Percentiles rank a stretch among this genome's conserved stretches.
Evolutionary conservation across 2,113 vertebrate species (phyloP).

Genomic region (Notiomystis cincta): DNA sequence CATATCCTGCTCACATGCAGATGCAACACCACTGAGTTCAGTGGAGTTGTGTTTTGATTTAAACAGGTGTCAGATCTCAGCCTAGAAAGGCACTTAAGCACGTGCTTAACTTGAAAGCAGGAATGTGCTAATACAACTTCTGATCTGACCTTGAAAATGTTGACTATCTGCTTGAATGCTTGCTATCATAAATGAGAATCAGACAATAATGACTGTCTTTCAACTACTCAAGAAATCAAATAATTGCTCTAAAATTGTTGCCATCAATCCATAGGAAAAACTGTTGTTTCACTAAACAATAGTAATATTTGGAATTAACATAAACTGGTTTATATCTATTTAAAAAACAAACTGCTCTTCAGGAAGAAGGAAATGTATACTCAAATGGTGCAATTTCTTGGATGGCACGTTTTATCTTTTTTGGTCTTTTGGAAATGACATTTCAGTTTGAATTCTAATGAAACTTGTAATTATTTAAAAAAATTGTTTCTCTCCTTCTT

Average conservation of each 20-base stretch:
- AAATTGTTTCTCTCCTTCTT: neutral
- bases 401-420: neutral
- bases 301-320: neutral
- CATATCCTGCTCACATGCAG: neutral
- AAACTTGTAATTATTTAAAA: neutral
- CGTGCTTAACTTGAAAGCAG: constrained; percentile 38
- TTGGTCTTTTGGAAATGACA: neutral
- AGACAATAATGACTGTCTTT: neutral
- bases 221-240: neutral
- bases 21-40: constrained; percentile 16
- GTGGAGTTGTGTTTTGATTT: constrained; percentile 40
- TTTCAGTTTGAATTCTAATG: neutral
- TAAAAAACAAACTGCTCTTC: neutral
- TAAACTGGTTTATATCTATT: neutral
- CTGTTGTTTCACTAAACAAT: neutral
- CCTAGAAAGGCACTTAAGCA: constrained; percentile 33
- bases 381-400: neutral
- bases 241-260: neutral
- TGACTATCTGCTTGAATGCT: neutral
- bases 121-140: constrained; percentile 30
- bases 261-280: neutral
- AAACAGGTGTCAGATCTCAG: constrained; percentile 50
- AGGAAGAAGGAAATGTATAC: neutral
- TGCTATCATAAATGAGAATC: neutral
- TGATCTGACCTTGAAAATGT: neutral